Evolutionary conservation across 1,140 invertebrate species (phyloP).

Genomic region (Arion vulgaris): DNA sequence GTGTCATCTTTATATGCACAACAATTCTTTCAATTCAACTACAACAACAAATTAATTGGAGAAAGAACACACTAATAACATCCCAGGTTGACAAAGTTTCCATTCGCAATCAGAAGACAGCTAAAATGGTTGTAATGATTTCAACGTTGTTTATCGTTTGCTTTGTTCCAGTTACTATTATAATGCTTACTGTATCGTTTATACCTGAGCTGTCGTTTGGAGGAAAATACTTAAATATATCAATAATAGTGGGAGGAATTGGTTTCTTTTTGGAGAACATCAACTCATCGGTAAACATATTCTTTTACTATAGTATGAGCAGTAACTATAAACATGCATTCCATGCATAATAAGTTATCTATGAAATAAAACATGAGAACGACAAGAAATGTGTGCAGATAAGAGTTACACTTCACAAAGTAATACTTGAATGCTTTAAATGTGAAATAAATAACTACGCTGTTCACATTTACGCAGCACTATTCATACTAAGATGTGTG

Average conservation of each 20-base stretch:
- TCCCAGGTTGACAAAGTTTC: neutral
- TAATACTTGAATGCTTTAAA: too few relatives aligned
- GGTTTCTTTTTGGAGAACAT: neutral
- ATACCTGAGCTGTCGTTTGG: neutral
- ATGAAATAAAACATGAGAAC: too few relatives aligned
- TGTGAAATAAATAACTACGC: too few relatives aligned
- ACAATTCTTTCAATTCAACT: neutral
- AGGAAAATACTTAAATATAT: conserved; percentile 11
- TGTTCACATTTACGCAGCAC: too few relatives aligned
- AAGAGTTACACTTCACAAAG: too few relatives aligned
- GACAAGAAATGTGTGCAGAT: too few relatives aligned
- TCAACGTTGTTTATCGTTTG: neutral
- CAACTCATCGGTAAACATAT: neutral
- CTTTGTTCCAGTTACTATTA: neutral
- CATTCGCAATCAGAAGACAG: neutral
- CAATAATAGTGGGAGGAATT: neutral
- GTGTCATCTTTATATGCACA: neutral
- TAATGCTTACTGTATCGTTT: neutral
- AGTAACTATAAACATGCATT: neutral
- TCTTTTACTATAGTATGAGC: conserved; percentile 18
- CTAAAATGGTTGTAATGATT: too few relatives aligned
- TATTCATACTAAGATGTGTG: too few relatives aligned
- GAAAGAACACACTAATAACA: neutral
- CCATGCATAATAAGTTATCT: too few relatives aligned
- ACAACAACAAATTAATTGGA: neutral